Evolutionary conservation across 92 coral and sea anemone species (phyloP).

Genomic region (Zoanthus sansibaricus): DNA sequence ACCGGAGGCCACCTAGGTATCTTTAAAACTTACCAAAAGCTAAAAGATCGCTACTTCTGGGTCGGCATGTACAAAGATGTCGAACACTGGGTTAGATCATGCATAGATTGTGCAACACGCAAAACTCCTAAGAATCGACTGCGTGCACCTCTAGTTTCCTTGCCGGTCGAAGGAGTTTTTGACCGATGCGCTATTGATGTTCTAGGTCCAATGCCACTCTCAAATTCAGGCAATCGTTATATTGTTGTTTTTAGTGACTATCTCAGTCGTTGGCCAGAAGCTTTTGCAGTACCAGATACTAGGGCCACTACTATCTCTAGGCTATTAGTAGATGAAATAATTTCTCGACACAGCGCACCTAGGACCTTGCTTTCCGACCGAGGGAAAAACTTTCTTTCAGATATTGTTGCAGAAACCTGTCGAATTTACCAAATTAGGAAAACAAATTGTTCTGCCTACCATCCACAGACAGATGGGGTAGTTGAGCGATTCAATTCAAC

Average conservation of each 20-base stretch:
- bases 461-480: too few species aligned
- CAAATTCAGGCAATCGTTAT: too few species aligned
- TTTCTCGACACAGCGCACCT: conserved; percentile 58
- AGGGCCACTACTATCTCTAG: conserved; percentile 47
- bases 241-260: too few species aligned
- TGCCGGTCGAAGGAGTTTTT: conserved; percentile 53
- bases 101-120: background rate
- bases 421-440: too few species aligned
- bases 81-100: conserved; percentile 20
- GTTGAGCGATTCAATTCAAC: too few species aligned
- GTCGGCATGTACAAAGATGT: conserved; percentile 62
- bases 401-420: too few species aligned
- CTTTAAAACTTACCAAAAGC: conserved; percentile 61
- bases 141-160: conserved; percentile 47
- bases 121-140: background rate
- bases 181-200: conserved; percentile 58
- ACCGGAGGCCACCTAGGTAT: conserved; percentile 67
- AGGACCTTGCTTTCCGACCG: too few species aligned
- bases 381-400: too few species aligned
- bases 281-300: too few species aligned
- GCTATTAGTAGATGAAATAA: conserved; percentile 51
- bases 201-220: conserved; percentile 60
- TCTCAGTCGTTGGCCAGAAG: conserved; percentile 71
- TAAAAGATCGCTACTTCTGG: conserved; percentile 54
- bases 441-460: too few species aligned